Percentiles rank a stretch among this genome's conserved stretches.
phyloP scores from a whole-genome alignment of 2,113 vertebrate genomes.

The Rhinolophus sinicus region DNA sequence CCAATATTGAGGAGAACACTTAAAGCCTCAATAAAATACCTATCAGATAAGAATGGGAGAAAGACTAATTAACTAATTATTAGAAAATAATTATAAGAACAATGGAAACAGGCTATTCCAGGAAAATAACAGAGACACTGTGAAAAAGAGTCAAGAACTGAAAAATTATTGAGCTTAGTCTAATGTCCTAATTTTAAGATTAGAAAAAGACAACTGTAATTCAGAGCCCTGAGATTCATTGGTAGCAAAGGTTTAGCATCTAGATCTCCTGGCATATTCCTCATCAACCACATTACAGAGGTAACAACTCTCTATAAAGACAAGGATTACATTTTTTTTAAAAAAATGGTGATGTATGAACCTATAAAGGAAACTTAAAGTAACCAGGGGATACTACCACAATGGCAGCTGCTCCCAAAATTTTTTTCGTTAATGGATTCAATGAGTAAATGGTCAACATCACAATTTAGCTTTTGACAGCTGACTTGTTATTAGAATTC shows the following conservation, averaged over 20 bases:
- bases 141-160: neutral
- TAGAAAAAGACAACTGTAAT: neutral
- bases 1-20: neutral
- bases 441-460: neutral
- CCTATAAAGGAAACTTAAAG: neutral
- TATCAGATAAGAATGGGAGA: neutral
- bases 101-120: neutral
- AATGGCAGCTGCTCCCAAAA: neutral
- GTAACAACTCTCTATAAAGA: neutral
- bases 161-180: neutral
- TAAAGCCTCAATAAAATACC: neutral
- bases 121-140: neutral
- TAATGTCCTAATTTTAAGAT: neutral
- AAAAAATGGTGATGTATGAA: neutral
- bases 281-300: neutral
- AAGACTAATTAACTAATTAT: neutral
- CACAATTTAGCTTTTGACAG: neutral
- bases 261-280: neutral
- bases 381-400: neutral
- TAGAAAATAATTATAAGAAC: neutral
- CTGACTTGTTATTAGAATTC: neutral
- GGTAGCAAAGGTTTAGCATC: neutral
- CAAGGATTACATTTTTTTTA: neutral
- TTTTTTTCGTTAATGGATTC: neutral
- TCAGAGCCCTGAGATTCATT: neutral